Base-by-base conservation (phyloP, 2,113 vertebrate species). In the Callorhinus ursinus region DNA sequence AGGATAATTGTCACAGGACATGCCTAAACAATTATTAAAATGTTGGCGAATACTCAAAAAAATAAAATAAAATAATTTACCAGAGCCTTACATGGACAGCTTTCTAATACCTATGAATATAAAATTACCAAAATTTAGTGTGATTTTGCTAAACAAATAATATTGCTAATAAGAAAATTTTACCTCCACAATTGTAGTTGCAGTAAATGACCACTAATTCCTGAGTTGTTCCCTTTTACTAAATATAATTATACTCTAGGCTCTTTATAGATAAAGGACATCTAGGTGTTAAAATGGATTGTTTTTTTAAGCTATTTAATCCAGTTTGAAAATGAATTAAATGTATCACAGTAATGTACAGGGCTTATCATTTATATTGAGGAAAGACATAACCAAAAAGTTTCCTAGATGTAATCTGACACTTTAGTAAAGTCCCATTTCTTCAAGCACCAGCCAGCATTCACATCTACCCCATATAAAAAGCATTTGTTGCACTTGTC, bases 21-120 rank as follows among this genome's bases (percentile, higher is more conserved):
- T 97, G 55, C 36, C n/a, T 89, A 84, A 95, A 91, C 96, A 63
- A 95, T 89, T 81, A 96, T 87, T 97, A 96, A 95, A 98, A 69
- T 96, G 57, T 94, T 92, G 39, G 42, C 57, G 46, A 76, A 42
- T 92, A 95, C 83, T 95, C 18, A 90, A 31, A 65, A 65, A 65
- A 31, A 63, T 63, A 24, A 28, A 28, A 86, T 86, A 16, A 72
- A 76, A 57, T 22, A 51, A 67, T 67, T 90, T 12, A 49, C 21
- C 8, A 21, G 51, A 85, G 53, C 39, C 33, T 28, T 28, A 4
- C 2, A 61, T 59, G 53, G 16, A 21, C 46, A 79, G 36, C 26
- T 88, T 96, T 88, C 63, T 72, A 79, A 31, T 7, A 31, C 51
- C 26, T 24, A 4, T 79, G 33, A 74, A 53, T 55, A 31, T 24